Evolutionary conservation across 2,888 invertebrate genomes (phyloP), one percentile per base, ranked within the genome.

Genomic region (Dioctria linearis): DNA sequence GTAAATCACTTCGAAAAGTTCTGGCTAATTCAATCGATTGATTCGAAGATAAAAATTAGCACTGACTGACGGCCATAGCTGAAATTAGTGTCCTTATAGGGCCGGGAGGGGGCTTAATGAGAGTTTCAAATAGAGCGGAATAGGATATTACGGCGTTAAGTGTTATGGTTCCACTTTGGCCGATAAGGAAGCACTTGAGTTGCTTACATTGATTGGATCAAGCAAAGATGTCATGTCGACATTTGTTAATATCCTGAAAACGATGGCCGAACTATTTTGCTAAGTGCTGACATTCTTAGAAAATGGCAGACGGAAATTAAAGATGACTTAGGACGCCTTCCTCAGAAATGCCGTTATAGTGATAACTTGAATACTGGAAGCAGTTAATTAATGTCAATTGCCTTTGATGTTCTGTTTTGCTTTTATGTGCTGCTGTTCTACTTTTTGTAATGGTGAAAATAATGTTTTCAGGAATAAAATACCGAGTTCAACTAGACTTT

Each of bases 11-110:
- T 71, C 71, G 39, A 54, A 46, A 71, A 71, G 39, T 54, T 71
- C 54, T 54, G 71, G 39, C 51, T 71, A 71, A 71, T 71, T 71
- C 71, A 71, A 71, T 71, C 71, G 71, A 71, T 71, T 71, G 39
- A 51, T 71, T 71, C 39, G 25, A n/a, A 71, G 71, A 71, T 71
- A 71, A 71, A 71, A 71, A 71, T 71, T 71, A 71, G 54, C 11
- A 8, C 40, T 71, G 71, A 71, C 71, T 71, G 71, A 54, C 37
- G 43, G 13, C 37, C 46, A n/a, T 13, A 37, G 69, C 69, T 8
- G 49, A 13, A 46, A 69, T 49, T 69, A 13, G n/a, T n/a, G 11
- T 42, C 39, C 5, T 13, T 46, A 8, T 43, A 2, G 54, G 5
- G 46, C 71, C 11, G 51, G 54, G 25, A 2, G 25, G 25, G 2